These are phyloP conservation scores for Pogona vitticeps DNA, from an alignment of 2,113 vertebrate genomes.

Conservation along the genomic window DNA sequence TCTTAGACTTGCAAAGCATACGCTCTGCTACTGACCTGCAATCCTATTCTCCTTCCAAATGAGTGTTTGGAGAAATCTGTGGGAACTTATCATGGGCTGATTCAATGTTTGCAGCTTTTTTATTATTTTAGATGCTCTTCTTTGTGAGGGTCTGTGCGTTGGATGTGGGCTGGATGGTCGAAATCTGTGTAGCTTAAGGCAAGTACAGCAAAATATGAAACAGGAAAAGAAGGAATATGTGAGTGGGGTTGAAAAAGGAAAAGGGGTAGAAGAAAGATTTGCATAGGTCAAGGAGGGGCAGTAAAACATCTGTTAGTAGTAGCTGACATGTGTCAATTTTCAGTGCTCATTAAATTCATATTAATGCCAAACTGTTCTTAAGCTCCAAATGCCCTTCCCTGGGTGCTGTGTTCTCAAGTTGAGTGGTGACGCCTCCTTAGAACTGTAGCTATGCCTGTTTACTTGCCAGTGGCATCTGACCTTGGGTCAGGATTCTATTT, in stretches of 20 bases:
- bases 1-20: too few relatives aligned
- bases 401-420: constrained; percentile 47
- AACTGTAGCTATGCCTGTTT: constrained; percentile 76
- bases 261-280: constrained; percentile 50
- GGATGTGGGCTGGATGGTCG: constrained; percentile 17
- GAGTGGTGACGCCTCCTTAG: constrained; percentile 66
- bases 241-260: constrained; percentile 34
- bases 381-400: constrained; percentile 62
- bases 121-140: not conserved
- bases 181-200: constrained; percentile 49
- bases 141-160: constrained; percentile 23
- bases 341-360: constrained; percentile 77
- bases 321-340: constrained; percentile 72
- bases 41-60: too few relatives aligned
- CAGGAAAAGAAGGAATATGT: constrained; percentile 59
- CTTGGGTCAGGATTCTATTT: constrained; percentile 80
- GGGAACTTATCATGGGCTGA: not conserved
- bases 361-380: constrained; percentile 74
- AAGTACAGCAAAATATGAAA: constrained; percentile 31
- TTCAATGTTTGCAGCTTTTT: not conserved
- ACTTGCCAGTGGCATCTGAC: constrained; percentile 82
- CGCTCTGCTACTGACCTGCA: too few relatives aligned
- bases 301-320: constrained; percentile 74
- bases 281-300: constrained; percentile 72
- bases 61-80: not conserved